Base-by-base conservation (phyloP, 2,797 vertebrate genomes). In the Pseudomugil gertrudae region DNA sequence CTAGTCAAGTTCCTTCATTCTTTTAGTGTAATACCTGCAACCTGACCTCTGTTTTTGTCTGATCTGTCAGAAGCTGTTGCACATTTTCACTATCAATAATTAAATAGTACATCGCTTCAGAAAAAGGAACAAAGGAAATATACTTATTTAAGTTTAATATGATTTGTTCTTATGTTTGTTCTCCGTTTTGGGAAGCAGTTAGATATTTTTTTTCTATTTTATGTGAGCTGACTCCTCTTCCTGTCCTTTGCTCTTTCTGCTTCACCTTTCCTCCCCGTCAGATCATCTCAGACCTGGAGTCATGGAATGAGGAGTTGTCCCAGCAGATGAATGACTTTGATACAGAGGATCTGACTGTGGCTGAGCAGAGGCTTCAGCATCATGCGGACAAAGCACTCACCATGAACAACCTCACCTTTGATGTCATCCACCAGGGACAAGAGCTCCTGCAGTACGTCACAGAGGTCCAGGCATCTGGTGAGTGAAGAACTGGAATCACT, bases 201-300 rank as follows among this genome's bases (percentile, higher is more conserved):
- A 11, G 13, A 63, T 3, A 0, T 48, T 35, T 1, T 58, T 33
- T 3, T 1, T 4, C 11, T 9, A 1, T 35, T 35, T 36, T 23
- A 33, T 35, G 1, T 35, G 9, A 19, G 1, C 30, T 35, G 3
- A 50, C 36, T 2, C 1, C 40, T 59, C 19, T 59, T 47, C 10
- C 26, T 43, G 0, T 32, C 10, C 62, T 36, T 29, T 32, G 4
- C 2, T 29, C 5, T 29, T 35, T 15, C 3, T 24, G 9, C 10
- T 21, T 17, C 9, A 19, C 27, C 23, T 17, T 13, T 0, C 1
- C 3, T 15, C 19, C 9, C 38, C 7, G 47, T 17, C 78, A 99
- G 98, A 98, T 99, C 84, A 99, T 99, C 94, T 99, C 98, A 15
- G 98, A 99, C 87, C 94, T 99, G 0, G 98, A 99, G 87, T 98